phyloP scores from a whole-genome alignment of 2,797 vertebrate species.

The Myotis findleyi region DNA sequence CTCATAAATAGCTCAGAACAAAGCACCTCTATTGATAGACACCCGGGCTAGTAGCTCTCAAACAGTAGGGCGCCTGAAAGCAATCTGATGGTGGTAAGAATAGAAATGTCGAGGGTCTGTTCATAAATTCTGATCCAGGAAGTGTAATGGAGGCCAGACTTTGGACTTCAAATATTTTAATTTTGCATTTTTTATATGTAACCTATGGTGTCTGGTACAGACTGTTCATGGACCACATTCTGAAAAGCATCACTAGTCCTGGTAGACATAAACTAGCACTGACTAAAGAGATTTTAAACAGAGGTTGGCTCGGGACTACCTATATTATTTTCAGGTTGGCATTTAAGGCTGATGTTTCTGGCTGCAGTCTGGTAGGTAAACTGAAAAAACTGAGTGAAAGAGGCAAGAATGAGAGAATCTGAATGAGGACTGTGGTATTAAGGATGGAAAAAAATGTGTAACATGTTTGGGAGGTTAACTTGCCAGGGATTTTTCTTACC shows the following conservation, averaged over 20 bases:
- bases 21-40: neutral
- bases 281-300: neutral
- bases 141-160: neutral
- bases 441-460: neutral
- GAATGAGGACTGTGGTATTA: neutral
- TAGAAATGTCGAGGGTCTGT: neutral
- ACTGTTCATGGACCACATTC: neutral
- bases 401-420: neutral
- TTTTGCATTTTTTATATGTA: neutral
- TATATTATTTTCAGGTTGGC: neutral
- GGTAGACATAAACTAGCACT: no score
- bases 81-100: neutral
- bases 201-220: neutral
- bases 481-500: neutral
- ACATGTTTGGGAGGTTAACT: neutral
- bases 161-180: neutral
- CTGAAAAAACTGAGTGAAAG: neutral
- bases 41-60: neutral
- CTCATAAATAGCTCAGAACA: neutral
- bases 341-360: neutral
- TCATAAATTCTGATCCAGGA: neutral
- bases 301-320: neutral
- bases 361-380: neutral
- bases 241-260: neutral
- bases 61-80: neutral